These are phyloP conservation scores for Furcula furcula DNA, from an alignment of 2,888 invertebrate species.

Conservation along the genomic window DNA sequence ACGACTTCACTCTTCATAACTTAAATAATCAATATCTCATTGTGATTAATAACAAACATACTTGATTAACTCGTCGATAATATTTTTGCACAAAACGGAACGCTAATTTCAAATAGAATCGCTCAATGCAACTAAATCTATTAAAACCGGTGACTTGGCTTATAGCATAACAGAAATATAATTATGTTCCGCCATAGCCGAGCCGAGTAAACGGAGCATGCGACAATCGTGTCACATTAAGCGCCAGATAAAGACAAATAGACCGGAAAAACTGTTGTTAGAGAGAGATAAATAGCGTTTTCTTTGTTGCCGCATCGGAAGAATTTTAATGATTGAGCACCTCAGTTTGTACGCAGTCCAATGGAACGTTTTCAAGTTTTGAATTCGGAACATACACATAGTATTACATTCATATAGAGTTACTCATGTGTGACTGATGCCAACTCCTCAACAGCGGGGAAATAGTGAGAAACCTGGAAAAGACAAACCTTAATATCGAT, in stretches of 20 bases:
- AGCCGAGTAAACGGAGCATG: conserved; percentile 73
- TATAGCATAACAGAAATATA: conserved; percentile 39
- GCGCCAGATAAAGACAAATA: conserved; percentile 77
- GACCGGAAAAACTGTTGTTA: conserved; percentile 72
- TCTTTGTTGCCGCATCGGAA: conserved; percentile 54
- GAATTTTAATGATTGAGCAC: conserved; percentile 75
- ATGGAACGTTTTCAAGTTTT: conserved; percentile 33
- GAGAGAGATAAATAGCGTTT: conserved; percentile 68
- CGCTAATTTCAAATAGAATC: conserved; percentile 11
- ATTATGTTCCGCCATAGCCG: conserved; percentile 39
- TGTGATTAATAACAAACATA: neutral
- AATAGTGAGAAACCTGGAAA: no score
- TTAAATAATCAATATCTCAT: neutral
- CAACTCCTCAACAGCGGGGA: no score
- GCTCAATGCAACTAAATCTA: conserved; percentile 21
- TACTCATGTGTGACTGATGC: no score
- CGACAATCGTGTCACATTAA: conserved; percentile 75
- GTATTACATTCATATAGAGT: no score
- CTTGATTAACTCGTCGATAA: conserved; percentile 4
- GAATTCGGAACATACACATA: conserved; percentile 25
- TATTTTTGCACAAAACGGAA: conserved; percentile 18
- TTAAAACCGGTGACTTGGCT: conserved; percentile 32
- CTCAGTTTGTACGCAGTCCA: conserved; percentile 27
- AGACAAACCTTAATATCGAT: no score
- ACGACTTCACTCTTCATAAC: no score